Percentiles rank a stretch among this genome's conserved stretches.
Conservation (phyloP, 1,140 invertebrate species). For the Carposina sasakii region DNA sequence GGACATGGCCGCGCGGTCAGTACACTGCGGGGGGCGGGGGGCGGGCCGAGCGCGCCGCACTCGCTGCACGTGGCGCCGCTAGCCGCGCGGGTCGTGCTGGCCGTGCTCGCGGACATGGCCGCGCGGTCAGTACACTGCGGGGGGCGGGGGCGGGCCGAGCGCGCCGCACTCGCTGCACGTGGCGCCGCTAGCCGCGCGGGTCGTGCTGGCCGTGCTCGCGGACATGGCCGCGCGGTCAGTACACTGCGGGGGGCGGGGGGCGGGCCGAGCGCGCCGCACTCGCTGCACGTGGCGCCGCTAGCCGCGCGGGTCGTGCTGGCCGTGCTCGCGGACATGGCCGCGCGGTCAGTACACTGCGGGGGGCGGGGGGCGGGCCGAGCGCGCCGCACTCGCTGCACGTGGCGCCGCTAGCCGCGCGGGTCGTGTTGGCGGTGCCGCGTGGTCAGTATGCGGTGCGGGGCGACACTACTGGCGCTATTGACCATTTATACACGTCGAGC, state of each 20-base stretch:
- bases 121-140: no score
- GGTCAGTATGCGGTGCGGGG: constrained; percentile 54
- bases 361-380: constrained; percentile 32
- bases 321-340: constrained; percentile 52
- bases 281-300: constrained; percentile 43
- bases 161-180: constrained; percentile 54
- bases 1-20: no score
- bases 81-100: constrained; percentile 44
- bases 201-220: constrained; percentile 40
- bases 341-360: no score
- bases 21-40: constrained; percentile 26
- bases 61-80: constrained; percentile 47
- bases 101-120: constrained; percentile 51
- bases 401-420: constrained; percentile 42
- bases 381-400: constrained; percentile 54
- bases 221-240: no score
- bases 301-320: constrained; percentile 45
- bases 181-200: constrained; percentile 42
- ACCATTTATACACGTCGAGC: no score
- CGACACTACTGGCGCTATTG: no score
- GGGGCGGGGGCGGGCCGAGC: constrained; percentile 32
- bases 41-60: constrained; percentile 47
- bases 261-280: constrained; percentile 50
- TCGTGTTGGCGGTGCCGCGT: constrained; percentile 43
- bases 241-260: constrained; percentile 26